phyloP scores from a whole-genome alignment of 2,888 invertebrate species.

The Acleris holmiana region DNA sequence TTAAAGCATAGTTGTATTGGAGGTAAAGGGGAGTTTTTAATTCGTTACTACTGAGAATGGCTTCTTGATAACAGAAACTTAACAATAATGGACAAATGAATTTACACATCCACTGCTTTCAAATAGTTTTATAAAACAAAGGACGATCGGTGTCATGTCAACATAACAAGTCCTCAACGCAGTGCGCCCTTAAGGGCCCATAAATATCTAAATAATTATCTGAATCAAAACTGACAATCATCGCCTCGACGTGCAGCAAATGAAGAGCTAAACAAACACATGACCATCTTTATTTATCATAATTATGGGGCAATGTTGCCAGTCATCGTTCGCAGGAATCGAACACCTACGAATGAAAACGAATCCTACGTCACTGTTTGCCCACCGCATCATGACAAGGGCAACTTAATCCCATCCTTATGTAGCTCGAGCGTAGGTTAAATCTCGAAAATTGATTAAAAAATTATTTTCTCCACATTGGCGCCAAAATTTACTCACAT shows the following conservation, averaged over 20 bases:
- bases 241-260: constrained; percentile 63
- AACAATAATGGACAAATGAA: too few relatives aligned
- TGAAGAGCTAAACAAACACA: constrained; percentile 81
- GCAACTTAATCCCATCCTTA: constrained; percentile 47
- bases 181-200: constrained; percentile 30
- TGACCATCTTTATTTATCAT: constrained; percentile 77
- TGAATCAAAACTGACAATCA: constrained; percentile 51
- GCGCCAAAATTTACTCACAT: constrained; percentile 78
- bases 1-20: too few relatives aligned
- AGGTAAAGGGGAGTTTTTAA: too few relatives aligned
- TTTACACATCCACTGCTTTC: not conserved
- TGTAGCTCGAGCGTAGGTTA: constrained; percentile 20
- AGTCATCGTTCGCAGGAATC: constrained; percentile 78
- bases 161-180: constrained; percentile 19
- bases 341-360: constrained; percentile 73
- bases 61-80: too few relatives aligned
- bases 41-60: too few relatives aligned
- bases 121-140: constrained; percentile 35
- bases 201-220: constrained; percentile 32
- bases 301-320: constrained; percentile 67
- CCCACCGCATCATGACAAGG: constrained; percentile 5
- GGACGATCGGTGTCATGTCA: constrained; percentile 40
- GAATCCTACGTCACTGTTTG: constrained; percentile 40
- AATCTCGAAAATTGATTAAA: constrained; percentile 1
- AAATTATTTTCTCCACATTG: constrained; percentile 47